A percentile compares a stretch with the other conserved stretches of the same genome.
Conservation (phyloP, 2,888 invertebrate species). For the Schizotus pectinicornis region DNA sequence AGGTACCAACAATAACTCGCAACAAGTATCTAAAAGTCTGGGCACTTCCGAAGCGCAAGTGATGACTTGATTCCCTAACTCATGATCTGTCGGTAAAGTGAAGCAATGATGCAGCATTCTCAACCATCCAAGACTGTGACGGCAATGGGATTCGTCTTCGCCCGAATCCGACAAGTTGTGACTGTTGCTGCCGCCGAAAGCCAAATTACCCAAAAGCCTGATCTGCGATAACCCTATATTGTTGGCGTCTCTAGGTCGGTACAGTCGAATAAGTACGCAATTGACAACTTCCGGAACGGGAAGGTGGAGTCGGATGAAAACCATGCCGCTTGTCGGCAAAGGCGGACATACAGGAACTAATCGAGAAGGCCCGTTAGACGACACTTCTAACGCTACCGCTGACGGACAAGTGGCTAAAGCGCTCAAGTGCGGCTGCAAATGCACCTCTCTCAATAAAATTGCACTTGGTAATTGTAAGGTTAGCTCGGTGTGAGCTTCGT, state of each 20-base stretch:
- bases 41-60: slow-evolving; percentile 71
- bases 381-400: slow-evolving; percentile 85
- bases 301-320: slow-evolving; percentile 83
- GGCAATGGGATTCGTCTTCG: slow-evolving; percentile 64
- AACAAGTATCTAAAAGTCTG: slow-evolving; percentile 73
- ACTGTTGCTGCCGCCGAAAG: slow-evolving; percentile 69
- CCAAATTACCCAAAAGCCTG: slow-evolving; percentile 81
- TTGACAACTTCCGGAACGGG: slow-evolving; percentile 86
- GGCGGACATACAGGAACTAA: slow-evolving; percentile 86
- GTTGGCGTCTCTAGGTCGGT: slow-evolving; percentile 87
- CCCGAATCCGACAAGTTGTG: slow-evolving; percentile 53
- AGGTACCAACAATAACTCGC: slow-evolving; percentile 75
- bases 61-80: slow-evolving; percentile 61
- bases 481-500: slow-evolving; percentile 87
- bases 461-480: slow-evolving; percentile 88
- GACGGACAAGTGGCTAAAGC: slow-evolving; percentile 87
- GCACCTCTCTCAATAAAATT: slow-evolving; percentile 85
- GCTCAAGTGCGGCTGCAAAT: slow-evolving; percentile 84
- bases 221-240: slow-evolving; percentile 90
- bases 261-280: slow-evolving; percentile 74
- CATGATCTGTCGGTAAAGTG: slow-evolving; percentile 58
- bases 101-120: slow-evolving; percentile 81
- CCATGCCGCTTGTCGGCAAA: slow-evolving; percentile 84
- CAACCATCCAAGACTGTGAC: slow-evolving; percentile 76
- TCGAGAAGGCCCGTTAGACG: slow-evolving; percentile 78